These are phyloP conservation scores for Phalanger gymnotis DNA, from an alignment of 2,797 vertebrate genomes.

Conservation along the genomic window DNA sequence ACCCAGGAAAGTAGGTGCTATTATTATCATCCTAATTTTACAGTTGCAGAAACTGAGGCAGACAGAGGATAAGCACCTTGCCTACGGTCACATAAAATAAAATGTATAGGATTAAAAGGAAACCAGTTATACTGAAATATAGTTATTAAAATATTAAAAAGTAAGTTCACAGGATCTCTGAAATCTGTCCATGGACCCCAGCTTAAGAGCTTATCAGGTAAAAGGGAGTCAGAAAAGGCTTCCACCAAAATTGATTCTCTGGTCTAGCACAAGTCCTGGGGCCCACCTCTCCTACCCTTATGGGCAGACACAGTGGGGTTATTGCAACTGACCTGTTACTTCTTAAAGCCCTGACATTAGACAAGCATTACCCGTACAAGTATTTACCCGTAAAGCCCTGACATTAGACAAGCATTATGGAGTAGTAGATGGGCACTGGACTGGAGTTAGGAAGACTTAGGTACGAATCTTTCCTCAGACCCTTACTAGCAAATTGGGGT, in stretches of 20 bases:
- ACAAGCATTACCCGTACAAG: not conserved
- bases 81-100: not conserved
- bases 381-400: not conserved
- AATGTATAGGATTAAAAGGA: not conserved
- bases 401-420: not conserved
- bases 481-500: not conserved
- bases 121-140: not conserved
- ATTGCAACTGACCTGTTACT: not conserved
- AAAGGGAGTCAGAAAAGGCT: not conserved
- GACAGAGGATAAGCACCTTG: not conserved
- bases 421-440: not conserved
- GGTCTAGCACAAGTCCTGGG: not conserved
- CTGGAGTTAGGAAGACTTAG: too few species aligned
- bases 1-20: not conserved
- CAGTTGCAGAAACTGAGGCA: not conserved
- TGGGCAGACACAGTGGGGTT: not conserved
- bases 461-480: not conserved
- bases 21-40: not conserved
- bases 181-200: too few species aligned
- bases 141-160: not conserved
- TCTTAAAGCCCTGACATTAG: not conserved
- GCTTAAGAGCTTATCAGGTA: not conserved
- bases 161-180: not conserved
- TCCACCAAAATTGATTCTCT: not conserved
- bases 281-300: not conserved